Percentiles rank a stretch among this genome's conserved stretches.
Evolutionary conservation across 2,888 invertebrate species (phyloP).

Genomic region (Drosophila emarginata): DNA sequence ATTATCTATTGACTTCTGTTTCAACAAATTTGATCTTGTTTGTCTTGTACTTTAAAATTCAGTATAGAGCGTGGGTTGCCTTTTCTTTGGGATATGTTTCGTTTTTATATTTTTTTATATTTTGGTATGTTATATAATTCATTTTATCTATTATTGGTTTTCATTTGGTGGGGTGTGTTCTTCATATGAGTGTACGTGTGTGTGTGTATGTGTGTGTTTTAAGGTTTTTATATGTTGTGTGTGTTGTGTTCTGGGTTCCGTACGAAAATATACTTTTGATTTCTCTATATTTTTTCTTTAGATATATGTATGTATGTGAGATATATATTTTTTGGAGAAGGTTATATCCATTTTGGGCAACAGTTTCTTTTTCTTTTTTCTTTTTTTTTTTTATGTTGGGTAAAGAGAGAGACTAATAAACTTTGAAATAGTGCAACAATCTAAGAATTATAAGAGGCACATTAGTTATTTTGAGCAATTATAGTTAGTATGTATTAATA

Average conservation of each 20-base stretch:
- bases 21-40: conserved; percentile 36
- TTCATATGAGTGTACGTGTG: background rate
- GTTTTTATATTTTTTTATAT: conserved; percentile 35
- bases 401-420: conserved; percentile 38
- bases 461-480: conserved; percentile 57
- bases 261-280: conserved; percentile 32
- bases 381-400: background rate
- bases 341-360: conserved; percentile 2
- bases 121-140: conserved; percentile 29
- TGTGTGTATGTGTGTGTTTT: background rate
- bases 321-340: background rate
- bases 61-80: conserved; percentile 36
- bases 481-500: conserved; percentile 11
- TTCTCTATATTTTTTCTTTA: conserved; percentile 1
- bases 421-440: conserved; percentile 54
- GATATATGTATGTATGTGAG: conserved; percentile 6
- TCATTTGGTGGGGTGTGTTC: conserved; percentile 36
- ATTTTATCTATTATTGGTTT: too few species aligned
- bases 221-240: too few species aligned
- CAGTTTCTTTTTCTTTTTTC: too few species aligned
- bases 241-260: conserved; percentile 14
- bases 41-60: conserved; percentile 32
- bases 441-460: conserved; percentile 59
- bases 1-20: conserved; percentile 3
- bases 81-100: conserved; percentile 64